Percentiles rank a stretch among this genome's conserved stretches.
These are phyloP conservation scores for Mus caroli DNA, from an alignment of 2,797 vertebrate species.

Conservation along the genomic window DNA sequence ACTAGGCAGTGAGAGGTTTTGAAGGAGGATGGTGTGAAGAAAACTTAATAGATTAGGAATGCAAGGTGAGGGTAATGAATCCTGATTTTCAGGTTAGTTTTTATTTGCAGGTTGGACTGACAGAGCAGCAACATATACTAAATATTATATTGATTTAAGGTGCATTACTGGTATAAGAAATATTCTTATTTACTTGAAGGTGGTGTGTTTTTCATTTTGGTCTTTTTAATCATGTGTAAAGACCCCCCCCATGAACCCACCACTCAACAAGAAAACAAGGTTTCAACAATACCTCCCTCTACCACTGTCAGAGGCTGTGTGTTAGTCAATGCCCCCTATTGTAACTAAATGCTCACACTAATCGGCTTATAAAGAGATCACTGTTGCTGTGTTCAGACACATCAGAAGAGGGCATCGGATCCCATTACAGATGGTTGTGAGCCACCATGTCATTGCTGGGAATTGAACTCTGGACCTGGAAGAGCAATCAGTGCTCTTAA, in stretches of 20 bases:
- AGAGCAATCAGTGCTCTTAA: too few species aligned
- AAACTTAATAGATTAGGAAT: neutral
- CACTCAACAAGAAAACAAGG: neutral
- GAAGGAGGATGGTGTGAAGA: neutral
- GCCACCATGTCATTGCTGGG: too few species aligned
- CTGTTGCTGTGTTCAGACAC: too few species aligned
- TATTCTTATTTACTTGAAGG: neutral
- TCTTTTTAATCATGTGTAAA: conserved; percentile 11
- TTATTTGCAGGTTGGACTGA: neutral
- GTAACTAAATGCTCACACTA: neutral
- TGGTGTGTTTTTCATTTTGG: neutral
- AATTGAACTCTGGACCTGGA: too few species aligned
- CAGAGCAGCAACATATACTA: neutral
- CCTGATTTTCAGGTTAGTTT: neutral
- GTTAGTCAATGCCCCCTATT: neutral
- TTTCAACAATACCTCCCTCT: neutral
- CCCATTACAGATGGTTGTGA: too few species aligned
- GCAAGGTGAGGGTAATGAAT: neutral
- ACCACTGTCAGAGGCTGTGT: neutral
- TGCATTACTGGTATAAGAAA: neutral
- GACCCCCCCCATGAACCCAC: neutral
- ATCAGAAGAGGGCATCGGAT: too few species aligned
- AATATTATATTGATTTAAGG: neutral
- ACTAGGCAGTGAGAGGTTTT: neutral
- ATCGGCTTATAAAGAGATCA: neutral